Evolutionary conservation across 2,797 vertebrate species (phyloP).

Genomic region (Chrosomus eos): DNA sequence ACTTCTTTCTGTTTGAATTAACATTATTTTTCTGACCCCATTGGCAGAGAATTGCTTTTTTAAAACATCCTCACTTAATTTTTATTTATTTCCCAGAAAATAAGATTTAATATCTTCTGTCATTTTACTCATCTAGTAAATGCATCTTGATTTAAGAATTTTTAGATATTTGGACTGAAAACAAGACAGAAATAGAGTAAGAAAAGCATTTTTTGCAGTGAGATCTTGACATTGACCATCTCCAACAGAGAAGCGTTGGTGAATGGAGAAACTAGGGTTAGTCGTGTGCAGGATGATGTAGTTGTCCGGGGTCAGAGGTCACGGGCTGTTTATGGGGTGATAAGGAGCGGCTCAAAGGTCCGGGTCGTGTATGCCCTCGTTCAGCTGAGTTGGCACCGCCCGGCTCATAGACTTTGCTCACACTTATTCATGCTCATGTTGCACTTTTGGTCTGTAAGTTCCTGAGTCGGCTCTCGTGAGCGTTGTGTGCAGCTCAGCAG

Average conservation of each 20-base stretch:
- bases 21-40: too few species aligned
- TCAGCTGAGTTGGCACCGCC: conserved; percentile 47
- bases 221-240: neutral
- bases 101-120: too few species aligned
- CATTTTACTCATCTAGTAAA: too few species aligned
- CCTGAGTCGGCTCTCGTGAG: conserved; percentile 51
- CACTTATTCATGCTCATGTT: conserved; percentile 38
- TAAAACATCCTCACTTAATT: too few species aligned
- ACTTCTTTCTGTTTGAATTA: too few species aligned
- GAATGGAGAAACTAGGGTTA: neutral
- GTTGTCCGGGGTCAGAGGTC: conserved; percentile 15
- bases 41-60: too few species aligned
- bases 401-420: conserved; percentile 55
- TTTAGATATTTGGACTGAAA: too few species aligned
- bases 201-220: too few species aligned
- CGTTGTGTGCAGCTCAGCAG: conserved; percentile 44
- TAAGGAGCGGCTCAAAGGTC: conserved; percentile 69
- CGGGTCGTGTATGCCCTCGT: conserved; percentile 33
- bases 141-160: too few species aligned
- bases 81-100: too few species aligned
- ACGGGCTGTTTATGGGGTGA: conserved; percentile 44
- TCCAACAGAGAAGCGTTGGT: neutral
- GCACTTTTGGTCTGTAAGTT: conserved; percentile 22
- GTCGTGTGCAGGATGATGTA: neutral
- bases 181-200: too few species aligned